These are phyloP conservation scores for Ceratina japonica DNA, from an alignment of 1,140 invertebrate species.

Conservation along the genomic window DNA sequence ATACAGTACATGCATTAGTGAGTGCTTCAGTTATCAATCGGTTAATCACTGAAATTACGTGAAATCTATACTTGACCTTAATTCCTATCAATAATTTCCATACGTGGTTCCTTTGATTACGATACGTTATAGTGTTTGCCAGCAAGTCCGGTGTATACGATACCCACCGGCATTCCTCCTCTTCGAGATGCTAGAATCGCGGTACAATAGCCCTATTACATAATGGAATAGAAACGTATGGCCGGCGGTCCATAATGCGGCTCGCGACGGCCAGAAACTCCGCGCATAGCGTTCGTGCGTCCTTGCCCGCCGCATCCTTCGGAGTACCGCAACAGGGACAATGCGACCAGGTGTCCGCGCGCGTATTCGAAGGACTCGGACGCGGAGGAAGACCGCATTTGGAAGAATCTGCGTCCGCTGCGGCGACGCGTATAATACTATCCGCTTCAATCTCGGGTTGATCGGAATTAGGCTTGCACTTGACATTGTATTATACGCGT, in stretches of 20 bases:
- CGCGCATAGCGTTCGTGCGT: slow-evolving; percentile 25
- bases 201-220: slow-evolving; percentile 71
- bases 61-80: no score
- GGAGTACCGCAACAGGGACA: slow-evolving; percentile 33
- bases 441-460: no score
- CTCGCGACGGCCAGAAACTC: slow-evolving; percentile 27
- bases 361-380: slow-evolving; percentile 13
- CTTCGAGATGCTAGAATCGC: slow-evolving; percentile 50
- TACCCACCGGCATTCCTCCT: slow-evolving; percentile 67
- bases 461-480: background rate
- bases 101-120: slow-evolving; percentile 70
- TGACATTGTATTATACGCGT: no score
- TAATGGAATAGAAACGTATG: slow-evolving; percentile 69
- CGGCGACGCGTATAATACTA: background rate
- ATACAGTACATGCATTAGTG: no score
- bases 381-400: background rate
- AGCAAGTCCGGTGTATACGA: slow-evolving; percentile 54
- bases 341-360: slow-evolving; percentile 6
- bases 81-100: slow-evolving; percentile 61
- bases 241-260: slow-evolving; percentile 35
- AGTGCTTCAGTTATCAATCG: background rate
- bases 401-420: background rate
- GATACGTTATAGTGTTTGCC: slow-evolving; percentile 44
- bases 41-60: no score
- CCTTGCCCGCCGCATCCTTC: slow-evolving; percentile 34